Evolutionary conservation across 2,888 invertebrate genomes (phyloP).

Genomic region (Chouioia cunea): DNA sequence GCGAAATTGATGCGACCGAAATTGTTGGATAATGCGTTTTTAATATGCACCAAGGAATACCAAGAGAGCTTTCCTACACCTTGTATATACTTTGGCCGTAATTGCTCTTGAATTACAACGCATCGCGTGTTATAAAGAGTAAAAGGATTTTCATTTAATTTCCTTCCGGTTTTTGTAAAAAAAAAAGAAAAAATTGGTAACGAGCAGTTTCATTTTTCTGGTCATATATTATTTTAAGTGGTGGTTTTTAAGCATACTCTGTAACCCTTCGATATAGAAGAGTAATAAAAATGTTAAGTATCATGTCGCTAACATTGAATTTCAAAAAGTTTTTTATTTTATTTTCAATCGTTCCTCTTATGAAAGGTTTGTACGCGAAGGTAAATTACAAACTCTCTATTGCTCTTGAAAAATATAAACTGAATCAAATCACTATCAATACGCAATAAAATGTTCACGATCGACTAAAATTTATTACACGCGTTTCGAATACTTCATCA

Average conservation of each 20-base stretch:
- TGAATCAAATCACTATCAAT: neutral
- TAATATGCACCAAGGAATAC: constrained; percentile 35
- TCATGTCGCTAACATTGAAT: too few relatives aligned
- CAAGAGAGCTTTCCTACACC: neutral
- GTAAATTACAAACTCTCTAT: neutral
- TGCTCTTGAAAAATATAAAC: constrained; percentile 3
- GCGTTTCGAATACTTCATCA: neutral
- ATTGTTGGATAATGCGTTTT: constrained; percentile 42
- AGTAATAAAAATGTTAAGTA: too few relatives aligned
- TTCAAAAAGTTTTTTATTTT: too few relatives aligned
- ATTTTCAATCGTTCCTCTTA: too few relatives aligned
- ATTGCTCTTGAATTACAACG: constrained; percentile 39
- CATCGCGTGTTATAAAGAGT: constrained; percentile 8
- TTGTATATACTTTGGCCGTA: constrained; percentile 33
- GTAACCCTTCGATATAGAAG: too few relatives aligned
- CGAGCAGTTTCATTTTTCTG: constrained; percentile 10
- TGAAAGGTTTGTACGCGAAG: too few relatives aligned
- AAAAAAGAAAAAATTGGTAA: constrained; percentile 25
- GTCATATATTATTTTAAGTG: constrained; percentile 1
- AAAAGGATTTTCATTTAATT: constrained; percentile 31
- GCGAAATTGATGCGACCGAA: constrained; percentile 23
- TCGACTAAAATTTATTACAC: neutral
- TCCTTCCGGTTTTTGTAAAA: neutral
- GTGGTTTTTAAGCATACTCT: too few relatives aligned
- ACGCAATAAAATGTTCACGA: constrained; percentile 2